A percentile compares a stretch with the other conserved stretches of the same genome.
Evolutionary conservation across 1,140 invertebrate genomes (phyloP).

Genomic region (Conopomorpha cramerella): DNA sequence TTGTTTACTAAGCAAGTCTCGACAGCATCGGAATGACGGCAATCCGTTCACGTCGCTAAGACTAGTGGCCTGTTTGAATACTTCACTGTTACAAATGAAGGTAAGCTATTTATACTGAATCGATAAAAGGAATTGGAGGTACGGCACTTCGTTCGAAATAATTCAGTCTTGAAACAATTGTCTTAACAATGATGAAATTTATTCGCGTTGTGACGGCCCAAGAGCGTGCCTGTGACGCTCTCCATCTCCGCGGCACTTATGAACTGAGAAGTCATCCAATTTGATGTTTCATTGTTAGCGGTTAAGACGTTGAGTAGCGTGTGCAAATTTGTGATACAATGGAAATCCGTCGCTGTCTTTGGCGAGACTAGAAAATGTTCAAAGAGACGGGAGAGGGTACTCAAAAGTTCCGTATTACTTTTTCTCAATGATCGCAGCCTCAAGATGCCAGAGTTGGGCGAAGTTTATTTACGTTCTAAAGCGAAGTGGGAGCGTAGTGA

Average conservation of each 20-base stretch:
- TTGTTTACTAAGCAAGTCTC: constrained; percentile 10
- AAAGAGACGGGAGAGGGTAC: background rate
- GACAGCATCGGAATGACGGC: constrained; percentile 4
- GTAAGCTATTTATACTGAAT: no score
- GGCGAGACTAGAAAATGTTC: constrained; percentile 40
- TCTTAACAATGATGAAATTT: no score
- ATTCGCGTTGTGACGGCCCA: no score
- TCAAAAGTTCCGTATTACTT: no score
- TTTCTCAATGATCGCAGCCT: no score
- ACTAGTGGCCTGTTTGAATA: no score
- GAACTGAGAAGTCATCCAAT: constrained; percentile 56
- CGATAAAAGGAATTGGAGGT: no score
- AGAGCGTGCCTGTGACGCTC: constrained; percentile 48
- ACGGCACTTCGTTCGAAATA: no score
- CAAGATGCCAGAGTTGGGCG: no score
- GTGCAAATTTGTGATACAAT: constrained; percentile 55
- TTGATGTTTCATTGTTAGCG: constrained; percentile 56
- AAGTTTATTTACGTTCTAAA: constrained; percentile 1
- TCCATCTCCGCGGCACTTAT: constrained; percentile 50
- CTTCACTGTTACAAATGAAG: no score
- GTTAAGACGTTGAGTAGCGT: constrained; percentile 45
- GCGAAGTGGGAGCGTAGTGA: constrained; percentile 2
- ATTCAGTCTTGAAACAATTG: no score
- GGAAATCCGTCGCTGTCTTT: constrained; percentile 41
- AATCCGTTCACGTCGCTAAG: constrained; percentile 5